Conservation (phyloP, 2,888 invertebrate genomes). For the Cosmia pyralina region DNA sequence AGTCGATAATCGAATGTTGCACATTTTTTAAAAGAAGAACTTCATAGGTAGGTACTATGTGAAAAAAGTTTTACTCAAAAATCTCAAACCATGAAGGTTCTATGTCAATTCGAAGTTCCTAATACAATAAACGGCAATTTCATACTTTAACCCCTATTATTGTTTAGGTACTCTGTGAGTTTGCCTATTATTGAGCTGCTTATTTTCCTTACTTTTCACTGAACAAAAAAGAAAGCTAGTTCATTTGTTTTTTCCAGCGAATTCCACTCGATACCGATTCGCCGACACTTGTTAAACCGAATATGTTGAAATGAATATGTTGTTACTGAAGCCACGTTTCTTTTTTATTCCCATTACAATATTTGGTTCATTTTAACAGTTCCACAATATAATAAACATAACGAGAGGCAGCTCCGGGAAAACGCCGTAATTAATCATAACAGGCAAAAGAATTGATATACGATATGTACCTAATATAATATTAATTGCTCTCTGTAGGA, state of each 20-base stretch:
- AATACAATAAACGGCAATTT: too few relatives aligned
- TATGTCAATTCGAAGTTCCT: too few relatives aligned
- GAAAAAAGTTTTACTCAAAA: too few relatives aligned
- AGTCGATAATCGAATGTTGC: too few relatives aligned
- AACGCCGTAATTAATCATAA: not conserved
- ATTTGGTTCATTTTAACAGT: conserved; percentile 8
- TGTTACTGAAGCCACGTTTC: not conserved
- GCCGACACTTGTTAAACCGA: conserved; percentile 17
- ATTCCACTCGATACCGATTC: not conserved
- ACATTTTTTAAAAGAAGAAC: too few relatives aligned
- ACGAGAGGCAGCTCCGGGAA: not conserved
- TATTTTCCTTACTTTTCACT: not conserved
- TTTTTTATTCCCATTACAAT: conserved; percentile 12
- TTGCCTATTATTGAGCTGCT: not conserved
- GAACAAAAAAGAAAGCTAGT: not conserved
- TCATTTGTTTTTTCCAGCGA: conserved; percentile 1
- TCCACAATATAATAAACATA: conserved; percentile 4
- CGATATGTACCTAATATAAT: not conserved
- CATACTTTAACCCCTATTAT: too few relatives aligned
- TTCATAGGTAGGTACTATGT: too few relatives aligned
- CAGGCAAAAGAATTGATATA: not conserved
- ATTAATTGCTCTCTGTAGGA: not conserved
- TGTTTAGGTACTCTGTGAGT: not conserved
- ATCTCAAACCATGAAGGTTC: too few relatives aligned
- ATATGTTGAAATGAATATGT: not conserved